Base-by-base conservation (phyloP, 1,140 invertebrate genomes). In the Melitaea cinxia region DNA sequence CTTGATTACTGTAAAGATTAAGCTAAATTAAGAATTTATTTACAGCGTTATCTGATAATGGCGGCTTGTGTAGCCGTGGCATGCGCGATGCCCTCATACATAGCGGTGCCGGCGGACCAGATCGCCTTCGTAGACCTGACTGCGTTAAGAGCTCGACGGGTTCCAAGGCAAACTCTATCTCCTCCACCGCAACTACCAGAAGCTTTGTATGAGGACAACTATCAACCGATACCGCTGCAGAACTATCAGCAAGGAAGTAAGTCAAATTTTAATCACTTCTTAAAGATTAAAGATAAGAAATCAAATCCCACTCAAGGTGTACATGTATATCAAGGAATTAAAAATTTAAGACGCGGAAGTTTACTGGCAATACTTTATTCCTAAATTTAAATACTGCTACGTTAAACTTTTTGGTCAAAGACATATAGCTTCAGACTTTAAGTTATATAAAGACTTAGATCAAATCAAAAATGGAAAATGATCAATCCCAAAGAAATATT, bases 61-160 rank as follows among this genome's bases (percentile, higher is more conserved):
- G 49, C 75, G n/a, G 37, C 85, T 12, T 24, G 81, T 39, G 53
- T 87, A 2, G 75, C 84, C 21, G 83, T 77, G 12, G 68, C 78
- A 24, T 75, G 70, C 39, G 93, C 91, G 5, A 89, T 91, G 58
- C 91, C 93, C 5, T 91, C 92, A 30, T 94, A 92, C 83, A 92
- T 94, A 30, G 93, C 93, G 4, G 93, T 93, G 14, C 93, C 93
- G 0, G 89, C 93, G 2, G 93, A 94, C 61, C 92, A 92, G 65
- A 88, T 93, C 49, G 91, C 89, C 10, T 92, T 92, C 70, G 68
- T 92, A 30, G 88, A 89, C 68, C 81, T 91, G 15, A 71, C 77
- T 0, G 72, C 73, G 6, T 37, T 87, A 33, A 70, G 76, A 23
- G 65, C 75, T 5, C 72, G 81, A n/a, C 61, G 91, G 28, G 82